Evolutionary conservation across 2,113 vertebrate genomes (phyloP), one percentile per base, ranked within the genome.

Genomic region (Motacilla tschutschensis): DNA sequence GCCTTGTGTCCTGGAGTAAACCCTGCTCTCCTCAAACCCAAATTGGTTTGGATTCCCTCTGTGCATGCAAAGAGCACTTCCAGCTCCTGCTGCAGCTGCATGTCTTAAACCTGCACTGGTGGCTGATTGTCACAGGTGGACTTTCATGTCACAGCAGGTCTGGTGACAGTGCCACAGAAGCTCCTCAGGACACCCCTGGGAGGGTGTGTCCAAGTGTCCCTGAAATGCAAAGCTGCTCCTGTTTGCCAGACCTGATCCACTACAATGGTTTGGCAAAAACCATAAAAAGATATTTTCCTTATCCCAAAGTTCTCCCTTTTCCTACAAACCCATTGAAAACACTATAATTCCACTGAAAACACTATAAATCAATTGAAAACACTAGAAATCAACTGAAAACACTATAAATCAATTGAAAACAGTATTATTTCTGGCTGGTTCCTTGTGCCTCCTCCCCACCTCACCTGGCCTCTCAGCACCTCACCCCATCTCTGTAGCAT

Each of bases 1-100:
- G 83, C 9, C 9, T 58, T 70, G 77, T 93, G 94, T 94, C 95
- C 95, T 75, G 76, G 88, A 93, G 90, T 95, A 93, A 96, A 89
- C 93, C 43, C 92, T 88, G 70, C 89, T 94, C 74, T 90, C 95
- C 92, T 93, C 91, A 89, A 89, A 53, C 44, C 85, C 90, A 96
- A 93, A 90, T 92, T 79, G 84, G 80, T 91, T 88, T 93, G 78
- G 76, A 93, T 95, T 94, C 62, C 70, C 92, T 62, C 79, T 81
- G 64, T 59, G 75, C 78, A 95, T 59, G 35, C 77, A 92, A 62
- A 63, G 74, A 66, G 77, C 69, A 46, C 83, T 94, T 87, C 51
- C 80, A 79, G 80, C 75, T 79, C 62, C 8, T 47, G n/a, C 66
- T 85, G 59, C 79, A 90, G 64, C 87, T 91, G 47, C 46, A 29